phyloP scores from a whole-genome alignment of 2,888 invertebrate genomes.

The Graphium colonna region DNA sequence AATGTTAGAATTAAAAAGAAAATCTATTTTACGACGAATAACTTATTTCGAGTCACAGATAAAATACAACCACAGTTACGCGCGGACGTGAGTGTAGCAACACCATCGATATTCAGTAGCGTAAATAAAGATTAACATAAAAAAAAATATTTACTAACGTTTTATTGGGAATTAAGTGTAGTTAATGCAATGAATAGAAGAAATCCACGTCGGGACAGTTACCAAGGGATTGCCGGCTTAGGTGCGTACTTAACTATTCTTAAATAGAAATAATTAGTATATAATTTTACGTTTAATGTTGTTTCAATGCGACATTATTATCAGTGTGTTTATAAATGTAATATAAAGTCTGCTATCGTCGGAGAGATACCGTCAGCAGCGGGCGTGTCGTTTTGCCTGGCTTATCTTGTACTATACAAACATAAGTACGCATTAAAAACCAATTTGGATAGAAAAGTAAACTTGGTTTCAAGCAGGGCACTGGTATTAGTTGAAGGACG shows the following conservation, averaged over 20 bases:
- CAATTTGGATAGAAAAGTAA: too few species aligned
- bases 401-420: too few species aligned
- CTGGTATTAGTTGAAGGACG: too few species aligned
- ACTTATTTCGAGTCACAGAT: background rate
- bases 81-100: background rate
- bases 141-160: background rate
- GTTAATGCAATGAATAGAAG: background rate
- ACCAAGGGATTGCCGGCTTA: conserved; percentile 13
- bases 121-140: background rate
- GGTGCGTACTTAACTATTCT: background rate
- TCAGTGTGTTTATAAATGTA: conserved; percentile 5
- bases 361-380: background rate
- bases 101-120: background rate
- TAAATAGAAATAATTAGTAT: background rate
- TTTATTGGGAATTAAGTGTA: background rate
- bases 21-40: too few species aligned
- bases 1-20: too few species aligned
- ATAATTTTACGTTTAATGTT: background rate
- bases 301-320: background rate
- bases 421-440: too few species aligned
- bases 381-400: too few species aligned
- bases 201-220: conserved; percentile 4
- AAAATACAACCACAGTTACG: background rate
- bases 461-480: too few species aligned
- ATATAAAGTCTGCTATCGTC: background rate